Evolutionary conservation across 37 sponge, comb jelly and placozoan species (phyloP).

Genomic region (Spongilla lacustris): DNA sequence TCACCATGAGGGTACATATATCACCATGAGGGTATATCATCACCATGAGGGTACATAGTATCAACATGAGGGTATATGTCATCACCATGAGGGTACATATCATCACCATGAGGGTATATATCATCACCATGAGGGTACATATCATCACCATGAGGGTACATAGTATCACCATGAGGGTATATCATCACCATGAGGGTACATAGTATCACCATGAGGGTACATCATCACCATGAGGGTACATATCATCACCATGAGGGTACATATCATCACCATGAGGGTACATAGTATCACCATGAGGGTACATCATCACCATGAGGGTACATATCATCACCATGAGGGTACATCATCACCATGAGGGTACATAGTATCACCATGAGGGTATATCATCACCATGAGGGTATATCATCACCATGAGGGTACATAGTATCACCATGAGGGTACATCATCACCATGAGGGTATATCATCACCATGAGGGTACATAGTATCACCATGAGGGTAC

Average conservation of each 20-base stretch:
- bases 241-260: neutral
- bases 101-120: neutral
- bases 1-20: neutral
- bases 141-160: too few relatives aligned
- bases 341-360: neutral
- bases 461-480: neutral
- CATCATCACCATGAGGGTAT: neutral
- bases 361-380: neutral
- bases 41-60: neutral
- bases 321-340: neutral
- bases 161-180: neutral
- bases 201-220: too few relatives aligned
- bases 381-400: neutral
- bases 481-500: neutral
- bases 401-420: neutral
- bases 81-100: too few relatives aligned
- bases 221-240: too few relatives aligned
- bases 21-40: neutral
- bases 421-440: neutral
- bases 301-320: neutral
- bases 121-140: too few relatives aligned
- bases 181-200: neutral
- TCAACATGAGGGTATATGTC: too few relatives aligned
- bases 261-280: too few relatives aligned
- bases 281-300: too few relatives aligned